Evolutionary conservation across 2,113 vertebrate genomes (phyloP), one percentile per base, ranked within the genome.

Genomic region (Ciconia boyciana): DNA sequence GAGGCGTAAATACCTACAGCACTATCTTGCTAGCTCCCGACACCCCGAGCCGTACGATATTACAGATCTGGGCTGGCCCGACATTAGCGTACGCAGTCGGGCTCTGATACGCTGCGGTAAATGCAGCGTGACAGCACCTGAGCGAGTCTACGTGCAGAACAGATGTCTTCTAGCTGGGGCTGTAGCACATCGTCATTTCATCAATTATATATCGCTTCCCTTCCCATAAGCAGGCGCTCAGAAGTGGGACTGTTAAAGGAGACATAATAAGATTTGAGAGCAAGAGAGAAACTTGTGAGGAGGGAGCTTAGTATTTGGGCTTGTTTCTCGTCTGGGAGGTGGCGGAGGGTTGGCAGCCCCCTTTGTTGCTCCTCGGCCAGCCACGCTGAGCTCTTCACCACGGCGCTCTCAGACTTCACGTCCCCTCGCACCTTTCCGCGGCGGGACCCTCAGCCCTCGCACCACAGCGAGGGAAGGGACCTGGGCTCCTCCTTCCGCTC

Each of bases 181-280:
- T 89, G 81, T 71, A 95, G 97, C 97, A 81, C 97, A 48, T 95
- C 93, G 62, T 91, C 96, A 51, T 86, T 83, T 77, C 97, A 98
- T 98, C 98, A 96, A 97, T 98, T 98, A 98, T 97, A 92, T 78
- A 98, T 96, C 55, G 20, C 86, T 89, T 91, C 91, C 97, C 96
- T 94, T 85, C 57, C 96, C 80, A 5, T 15, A 66, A 79, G 93
- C 95, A 43, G 96, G 91, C 41, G 2, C 96, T 96, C 68, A 0
- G 32, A 62, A 70, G 3, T 0, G 10, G 89, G 57, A 8, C 36
- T n/a, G 92, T 4, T 62, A 31, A 84, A 76, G 64, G 91, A 94
- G 85, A 39, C 52, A 2, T 2, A 0, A 5, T 41, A 85, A 72
- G 90, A 28, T 36, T 21, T 3, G 61, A 83, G 61, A 78, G 81